Base-by-base conservation (phyloP, 2,113 vertebrate genomes). In the Saccopteryx leptura region DNA sequence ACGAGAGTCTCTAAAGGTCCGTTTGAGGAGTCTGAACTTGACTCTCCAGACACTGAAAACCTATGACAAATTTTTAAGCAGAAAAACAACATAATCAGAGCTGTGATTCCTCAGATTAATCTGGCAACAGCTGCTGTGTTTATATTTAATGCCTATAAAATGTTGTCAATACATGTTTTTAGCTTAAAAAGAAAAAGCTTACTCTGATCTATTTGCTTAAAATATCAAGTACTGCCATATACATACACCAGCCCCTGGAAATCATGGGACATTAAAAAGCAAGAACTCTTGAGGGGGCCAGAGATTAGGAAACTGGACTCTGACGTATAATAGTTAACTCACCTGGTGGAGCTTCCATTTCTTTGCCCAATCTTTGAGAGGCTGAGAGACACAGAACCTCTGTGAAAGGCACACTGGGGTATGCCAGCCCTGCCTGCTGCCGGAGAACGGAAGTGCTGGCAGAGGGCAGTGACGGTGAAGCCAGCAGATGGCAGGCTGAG, bases 161-260 rank as follows among this genome's bases (percentile, higher is more conserved):
- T 39, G 17, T 56, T 82, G 74, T 9, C 39, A 86, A 17, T 7
- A 69, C 13, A 1, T 60, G 19, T 23, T 52, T 61, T 74, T 56
- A 28, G 23, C 26, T 89, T 50, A 48, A 71, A 96, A 72, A 28
- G 60, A 48, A 71, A 96, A 72, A 28, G 65, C 63, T 93, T n/a
- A 48, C 26, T 60, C 26, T 72, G 63, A 90, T 88, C 54, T 76
- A 46, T 81, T 81, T 84, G 56, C 58, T 17, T 56, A 75, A 61
- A 46, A 31, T 2, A 88, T 39, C 54, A 33, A 39, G 14, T 54
- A 18, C 4, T 80, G 12, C 31, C 63, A 88, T 69, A 66, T n/a
- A 61, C 54, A 74, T 46, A 74, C 60, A 60, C 50, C 69, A 89
- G 80, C 26, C 19, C 11, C n/a, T 82, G 61, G 52, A 11, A 82